phyloP scores from a whole-genome alignment of 2,888 invertebrate genomes.

The Scotopteryx bipunctaria region DNA sequence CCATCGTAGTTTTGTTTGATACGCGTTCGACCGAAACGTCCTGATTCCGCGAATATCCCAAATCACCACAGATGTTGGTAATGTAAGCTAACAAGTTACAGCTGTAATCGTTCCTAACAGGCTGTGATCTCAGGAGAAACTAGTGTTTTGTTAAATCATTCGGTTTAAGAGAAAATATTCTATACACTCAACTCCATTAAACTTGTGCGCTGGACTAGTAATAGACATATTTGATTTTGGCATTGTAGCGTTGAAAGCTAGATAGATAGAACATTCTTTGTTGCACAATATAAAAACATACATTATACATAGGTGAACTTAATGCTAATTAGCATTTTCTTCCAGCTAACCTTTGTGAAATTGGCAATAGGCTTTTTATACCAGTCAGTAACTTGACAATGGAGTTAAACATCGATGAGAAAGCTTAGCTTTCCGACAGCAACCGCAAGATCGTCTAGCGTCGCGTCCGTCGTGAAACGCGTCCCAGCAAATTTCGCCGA shows the following conservation, averaged over 20 bases:
- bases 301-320: too few relatives aligned
- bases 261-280: too few relatives aligned
- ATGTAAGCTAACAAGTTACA: constrained; percentile 22
- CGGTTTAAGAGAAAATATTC: too few relatives aligned
- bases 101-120: neutral
- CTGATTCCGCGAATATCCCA: constrained; percentile 31
- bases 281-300: too few relatives aligned
- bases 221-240: too few relatives aligned
- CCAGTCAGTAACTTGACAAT: constrained; percentile 55
- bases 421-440: constrained; percentile 57
- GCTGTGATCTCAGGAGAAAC: too few relatives aligned
- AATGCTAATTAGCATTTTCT: neutral
- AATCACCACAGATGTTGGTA: constrained; percentile 26
- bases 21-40: constrained; percentile 44
- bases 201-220: too few relatives aligned
- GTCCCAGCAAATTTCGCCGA: constrained; percentile 63
- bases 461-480: constrained; percentile 46
- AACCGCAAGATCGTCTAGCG: constrained; percentile 46
- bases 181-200: too few relatives aligned
- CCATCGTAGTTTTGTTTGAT: constrained; percentile 46
- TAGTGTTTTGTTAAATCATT: too few relatives aligned
- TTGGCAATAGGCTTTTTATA: constrained; percentile 44
- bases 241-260: too few relatives aligned
- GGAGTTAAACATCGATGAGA: constrained; percentile 56
- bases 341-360: constrained; percentile 11